A percentile compares a stretch with the other conserved stretches of the same genome.
Conservation (phyloP, 2,888 invertebrate species). For the Dastarcus helophoroides region DNA sequence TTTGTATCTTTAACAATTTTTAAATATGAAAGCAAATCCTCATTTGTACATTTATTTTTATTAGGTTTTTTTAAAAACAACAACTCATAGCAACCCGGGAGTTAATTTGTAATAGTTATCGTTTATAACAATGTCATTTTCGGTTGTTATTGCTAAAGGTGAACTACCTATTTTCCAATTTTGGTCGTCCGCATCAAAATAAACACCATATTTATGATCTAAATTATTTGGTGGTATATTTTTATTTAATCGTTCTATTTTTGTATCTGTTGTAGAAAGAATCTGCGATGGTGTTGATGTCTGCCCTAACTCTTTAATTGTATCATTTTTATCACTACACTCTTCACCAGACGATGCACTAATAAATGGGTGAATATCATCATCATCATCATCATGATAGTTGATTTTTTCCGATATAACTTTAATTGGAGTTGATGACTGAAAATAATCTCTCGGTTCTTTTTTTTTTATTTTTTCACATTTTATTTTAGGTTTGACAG, state of each 20-base stretch:
- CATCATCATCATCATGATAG: conserved; percentile 2
- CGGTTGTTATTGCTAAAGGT: conserved; percentile 5
- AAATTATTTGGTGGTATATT: conserved; percentile 4
- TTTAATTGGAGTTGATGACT: too few species aligned
- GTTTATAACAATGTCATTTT: conserved; percentile 8
- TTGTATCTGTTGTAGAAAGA: conserved; percentile 5
- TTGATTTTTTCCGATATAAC: conserved; percentile 2
- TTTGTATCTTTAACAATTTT: conserved; percentile 9
- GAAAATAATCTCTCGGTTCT: too few species aligned
- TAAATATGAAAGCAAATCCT: conserved; percentile 10
- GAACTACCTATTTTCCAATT: conserved; percentile 9
- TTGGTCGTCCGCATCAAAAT: conserved; percentile 3
- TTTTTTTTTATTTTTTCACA: too few species aligned
- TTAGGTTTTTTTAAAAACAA: conserved; percentile 10
- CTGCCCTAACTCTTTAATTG: conserved; percentile 3
- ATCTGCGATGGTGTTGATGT: background rate
- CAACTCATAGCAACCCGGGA: conserved; percentile 10
- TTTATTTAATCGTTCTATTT: conserved; percentile 2
- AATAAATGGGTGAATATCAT: too few species aligned
- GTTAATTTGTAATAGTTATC: conserved; percentile 11
- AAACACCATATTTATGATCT: conserved; percentile 4
- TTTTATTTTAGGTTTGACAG: too few species aligned
- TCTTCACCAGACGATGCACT: background rate
- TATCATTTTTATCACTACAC: conserved; percentile 3
- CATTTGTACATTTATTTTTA: conserved; percentile 4